phyloP scores from a whole-genome alignment of 2,113 vertebrate species.

The Otocyon megalotis region DNA sequence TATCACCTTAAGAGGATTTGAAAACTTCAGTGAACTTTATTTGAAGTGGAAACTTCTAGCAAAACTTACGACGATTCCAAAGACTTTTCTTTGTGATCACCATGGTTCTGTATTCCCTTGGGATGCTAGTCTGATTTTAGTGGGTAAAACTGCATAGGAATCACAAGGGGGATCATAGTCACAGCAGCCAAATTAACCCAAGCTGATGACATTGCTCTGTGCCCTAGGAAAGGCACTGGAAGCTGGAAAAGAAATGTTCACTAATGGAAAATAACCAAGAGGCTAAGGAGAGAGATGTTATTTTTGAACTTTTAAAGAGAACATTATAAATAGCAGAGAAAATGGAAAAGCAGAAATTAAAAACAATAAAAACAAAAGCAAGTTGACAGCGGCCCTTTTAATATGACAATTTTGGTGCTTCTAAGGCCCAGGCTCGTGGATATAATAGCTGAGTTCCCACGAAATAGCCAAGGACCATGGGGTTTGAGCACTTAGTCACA shows the following conservation, averaged over 20 bases:
- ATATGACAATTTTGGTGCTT: constrained; percentile 81
- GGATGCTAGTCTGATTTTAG: background rate
- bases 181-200: constrained; percentile 64
- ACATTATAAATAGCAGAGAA: constrained; percentile 81
- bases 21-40: constrained; percentile 31
- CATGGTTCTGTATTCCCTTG: background rate
- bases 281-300: constrained; percentile 79
- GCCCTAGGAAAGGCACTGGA: constrained; percentile 31
- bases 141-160: background rate
- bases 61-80: background rate
- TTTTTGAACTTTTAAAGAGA: constrained; percentile 83
- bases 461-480: constrained; percentile 84
- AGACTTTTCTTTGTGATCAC: background rate
- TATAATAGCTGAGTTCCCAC: constrained; percentile 82
- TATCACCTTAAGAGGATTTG: constrained; percentile 29
- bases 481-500: constrained; percentile 87
- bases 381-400: constrained; percentile 74
- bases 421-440: constrained; percentile 65
- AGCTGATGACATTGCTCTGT: constrained; percentile 50
- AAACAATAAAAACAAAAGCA: constrained; percentile 81
- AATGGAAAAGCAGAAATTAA: constrained; percentile 82
- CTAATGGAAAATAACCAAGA: constrained; percentile 77
- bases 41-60: background rate
- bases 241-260: constrained; percentile 52
- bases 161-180: constrained; percentile 10